phyloP scores from a whole-genome alignment of 2,113 vertebrate species.

The Cichladusa arquata region DNA sequence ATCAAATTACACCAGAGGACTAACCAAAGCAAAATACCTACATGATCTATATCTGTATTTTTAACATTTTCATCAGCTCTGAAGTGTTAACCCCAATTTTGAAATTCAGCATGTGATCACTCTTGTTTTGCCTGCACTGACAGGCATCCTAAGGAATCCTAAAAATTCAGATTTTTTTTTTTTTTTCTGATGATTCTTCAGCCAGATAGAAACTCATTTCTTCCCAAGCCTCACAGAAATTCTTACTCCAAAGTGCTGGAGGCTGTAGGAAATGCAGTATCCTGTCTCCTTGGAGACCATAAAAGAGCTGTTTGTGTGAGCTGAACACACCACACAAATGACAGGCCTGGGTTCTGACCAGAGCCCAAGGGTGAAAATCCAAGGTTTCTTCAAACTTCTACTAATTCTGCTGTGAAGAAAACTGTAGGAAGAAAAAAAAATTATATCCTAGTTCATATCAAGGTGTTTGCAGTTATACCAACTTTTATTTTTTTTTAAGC shows the following conservation, averaged over 20 bases:
- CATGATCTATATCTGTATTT: not conserved
- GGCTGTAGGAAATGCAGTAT: not conserved
- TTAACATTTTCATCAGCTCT: not conserved
- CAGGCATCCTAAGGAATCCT: not conserved
- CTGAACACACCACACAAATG: not conserved
- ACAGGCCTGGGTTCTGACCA: not conserved
- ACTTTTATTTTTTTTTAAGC: not conserved
- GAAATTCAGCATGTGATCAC: not conserved
- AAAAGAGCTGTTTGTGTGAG: not conserved
- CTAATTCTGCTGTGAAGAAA: not conserved
- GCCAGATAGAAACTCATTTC: not conserved
- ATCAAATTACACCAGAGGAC: not conserved
- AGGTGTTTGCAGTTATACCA: not conserved
- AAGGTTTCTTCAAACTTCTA: not conserved
- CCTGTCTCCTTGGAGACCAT: not conserved
- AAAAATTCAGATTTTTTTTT: not conserved
- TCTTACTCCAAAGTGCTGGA: not conserved
- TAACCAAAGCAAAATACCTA: not conserved
- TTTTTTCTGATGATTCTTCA: not conserved
- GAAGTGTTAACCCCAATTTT: not conserved
- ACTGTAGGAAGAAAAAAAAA: not conserved
- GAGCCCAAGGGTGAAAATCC: not conserved
- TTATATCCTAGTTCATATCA: not conserved
- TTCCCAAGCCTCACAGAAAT: not conserved
- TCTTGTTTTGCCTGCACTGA: not conserved